These are phyloP conservation scores for Leptura quadrifasciata DNA, from an alignment of 2,888 invertebrate species.

Conservation along the genomic window DNA sequence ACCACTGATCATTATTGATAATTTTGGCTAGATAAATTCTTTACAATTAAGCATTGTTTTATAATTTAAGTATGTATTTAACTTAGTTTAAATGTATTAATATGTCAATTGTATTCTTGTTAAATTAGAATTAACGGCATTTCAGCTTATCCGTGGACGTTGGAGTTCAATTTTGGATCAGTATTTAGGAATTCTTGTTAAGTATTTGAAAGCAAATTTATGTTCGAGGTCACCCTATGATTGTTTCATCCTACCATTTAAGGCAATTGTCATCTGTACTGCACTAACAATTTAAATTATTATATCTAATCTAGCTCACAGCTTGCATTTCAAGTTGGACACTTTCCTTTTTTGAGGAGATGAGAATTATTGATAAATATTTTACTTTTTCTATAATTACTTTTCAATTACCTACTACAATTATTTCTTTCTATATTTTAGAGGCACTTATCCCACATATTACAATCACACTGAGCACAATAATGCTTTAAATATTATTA, in stretches of 20 bases:
- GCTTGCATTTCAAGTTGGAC: too few relatives aligned
- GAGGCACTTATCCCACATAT: too few relatives aligned
- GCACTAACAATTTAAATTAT: not conserved
- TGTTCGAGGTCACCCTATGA: not conserved
- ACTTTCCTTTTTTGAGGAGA: too few relatives aligned
- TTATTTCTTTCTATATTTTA: too few relatives aligned
- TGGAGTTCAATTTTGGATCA: not conserved
- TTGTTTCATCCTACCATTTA: constrained; percentile 18
- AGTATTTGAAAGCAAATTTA: not conserved
- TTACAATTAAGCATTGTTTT: not conserved
- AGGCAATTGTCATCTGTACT: not conserved
- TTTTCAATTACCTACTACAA: too few relatives aligned
- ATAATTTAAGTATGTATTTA: not conserved
- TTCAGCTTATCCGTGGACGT: not conserved
- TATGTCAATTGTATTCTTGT: not conserved
- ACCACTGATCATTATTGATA: not conserved
- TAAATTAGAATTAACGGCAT: not conserved
- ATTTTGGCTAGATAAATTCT: not conserved
- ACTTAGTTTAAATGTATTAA: not conserved
- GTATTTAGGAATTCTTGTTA: constrained; percentile 8
- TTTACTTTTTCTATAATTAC: not conserved
- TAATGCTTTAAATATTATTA: too few relatives aligned
- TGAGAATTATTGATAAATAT: too few relatives aligned
- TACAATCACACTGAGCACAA: too few relatives aligned
- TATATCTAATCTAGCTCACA: not conserved